These are phyloP conservation scores for Homarus gammarus DNA, from an alignment of 2,888 invertebrate species.

Conservation along the genomic window DNA sequence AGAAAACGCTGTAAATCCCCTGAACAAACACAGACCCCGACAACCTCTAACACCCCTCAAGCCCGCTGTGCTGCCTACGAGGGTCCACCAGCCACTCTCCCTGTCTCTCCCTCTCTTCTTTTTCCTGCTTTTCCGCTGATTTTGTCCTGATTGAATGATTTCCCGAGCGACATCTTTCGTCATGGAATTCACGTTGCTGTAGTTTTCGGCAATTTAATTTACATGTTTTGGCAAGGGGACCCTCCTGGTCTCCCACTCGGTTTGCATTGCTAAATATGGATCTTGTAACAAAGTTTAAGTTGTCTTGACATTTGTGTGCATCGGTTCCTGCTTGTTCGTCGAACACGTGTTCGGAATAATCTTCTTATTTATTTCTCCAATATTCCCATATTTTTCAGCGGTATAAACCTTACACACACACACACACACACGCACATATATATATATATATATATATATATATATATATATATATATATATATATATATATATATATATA, in stretches of 20 bases:
- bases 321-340: not conserved
- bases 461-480: too few species aligned
- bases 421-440: too few species aligned
- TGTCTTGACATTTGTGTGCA: not conserved
- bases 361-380: too few species aligned
- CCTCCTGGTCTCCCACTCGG: too few species aligned
- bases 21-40: conserved; percentile 46
- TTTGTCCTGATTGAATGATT: conserved; percentile 2
- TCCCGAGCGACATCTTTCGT: not conserved
- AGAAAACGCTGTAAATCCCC: conserved; percentile 52
- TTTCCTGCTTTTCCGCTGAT: not conserved
- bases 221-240: not conserved
- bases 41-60: conserved; percentile 46
- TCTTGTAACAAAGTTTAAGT: not conserved
- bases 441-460: too few species aligned
- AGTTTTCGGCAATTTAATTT: conserved; percentile 19
- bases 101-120: too few species aligned
- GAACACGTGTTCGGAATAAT: not conserved
- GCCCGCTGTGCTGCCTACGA: conserved; percentile 15
- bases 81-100: not conserved
- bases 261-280: conserved; percentile 3
- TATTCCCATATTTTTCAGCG: too few species aligned
- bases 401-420: too few species aligned
- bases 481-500: too few species aligned
- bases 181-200: conserved; percentile 7